phyloP scores from a whole-genome alignment of 1,140 invertebrate genomes.

The Pseudomyrmex pallidus region DNA sequence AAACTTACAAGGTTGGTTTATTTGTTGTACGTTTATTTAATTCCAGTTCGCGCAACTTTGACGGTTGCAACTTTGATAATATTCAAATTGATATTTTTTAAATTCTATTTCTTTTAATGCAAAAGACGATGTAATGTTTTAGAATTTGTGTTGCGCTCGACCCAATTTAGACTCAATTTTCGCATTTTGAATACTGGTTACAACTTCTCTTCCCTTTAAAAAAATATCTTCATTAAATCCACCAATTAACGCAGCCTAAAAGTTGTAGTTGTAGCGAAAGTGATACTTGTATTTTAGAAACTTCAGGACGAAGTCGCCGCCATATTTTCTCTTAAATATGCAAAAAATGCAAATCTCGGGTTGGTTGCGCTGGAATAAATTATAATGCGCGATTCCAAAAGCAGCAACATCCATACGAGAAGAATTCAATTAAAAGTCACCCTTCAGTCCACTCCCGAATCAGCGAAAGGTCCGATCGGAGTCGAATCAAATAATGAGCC shows the following conservation, averaged over 20 bases:
- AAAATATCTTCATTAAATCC: slow-evolving; percentile 11
- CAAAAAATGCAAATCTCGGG: slow-evolving; percentile 43
- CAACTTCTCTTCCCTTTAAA: neutral
- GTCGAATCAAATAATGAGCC: slow-evolving; percentile 41
- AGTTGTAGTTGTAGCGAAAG: neutral
- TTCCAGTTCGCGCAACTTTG: no score
- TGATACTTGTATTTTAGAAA: slow-evolving; percentile 25
- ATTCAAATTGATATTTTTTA: no score
- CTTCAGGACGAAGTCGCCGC: slow-evolving; percentile 1
- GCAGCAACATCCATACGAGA: neutral
- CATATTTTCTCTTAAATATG: slow-evolving; percentile 31
- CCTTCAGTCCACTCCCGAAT: slow-evolving; percentile 32
- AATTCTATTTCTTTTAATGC: neutral
- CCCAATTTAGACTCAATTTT: neutral
- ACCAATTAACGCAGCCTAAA: slow-evolving; percentile 40
- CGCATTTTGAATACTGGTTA: neutral
- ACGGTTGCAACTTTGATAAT: no score
- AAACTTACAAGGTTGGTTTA: no score
- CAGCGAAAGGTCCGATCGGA: slow-evolving; percentile 23
- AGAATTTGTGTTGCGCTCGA: neutral
- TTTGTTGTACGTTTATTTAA: no score
- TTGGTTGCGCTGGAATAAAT: slow-evolving; percentile 37
- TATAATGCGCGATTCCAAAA: neutral
- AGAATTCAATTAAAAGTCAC: slow-evolving; percentile 60
- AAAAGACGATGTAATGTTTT: neutral